Evolutionary conservation across 2,888 invertebrate species (phyloP).

Genomic region (Hirtodrosophila histrioides): DNA sequence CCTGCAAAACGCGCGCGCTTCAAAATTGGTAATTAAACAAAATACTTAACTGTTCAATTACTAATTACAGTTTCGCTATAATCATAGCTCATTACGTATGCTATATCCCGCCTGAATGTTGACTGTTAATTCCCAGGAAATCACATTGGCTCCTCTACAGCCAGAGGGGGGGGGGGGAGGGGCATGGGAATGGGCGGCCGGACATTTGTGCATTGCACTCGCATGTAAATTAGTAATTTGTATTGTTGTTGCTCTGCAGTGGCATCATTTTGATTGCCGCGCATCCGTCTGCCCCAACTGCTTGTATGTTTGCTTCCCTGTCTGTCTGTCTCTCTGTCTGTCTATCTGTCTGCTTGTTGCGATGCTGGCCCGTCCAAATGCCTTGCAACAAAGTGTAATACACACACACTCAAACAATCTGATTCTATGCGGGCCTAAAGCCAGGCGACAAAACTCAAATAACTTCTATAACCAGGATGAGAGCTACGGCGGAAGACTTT

Average conservation of each 20-base stretch:
- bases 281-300: not conserved
- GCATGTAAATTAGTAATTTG: constrained; percentile 74
- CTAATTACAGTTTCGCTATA: constrained; percentile 61
- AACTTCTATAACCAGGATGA: too few species aligned
- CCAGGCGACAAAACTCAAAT: too few species aligned
- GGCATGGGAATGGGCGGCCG: not conserved
- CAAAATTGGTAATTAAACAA: constrained; percentile 39
- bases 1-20: constrained; percentile 27
- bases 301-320: constrained; percentile 18
- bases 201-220: constrained; percentile 34
- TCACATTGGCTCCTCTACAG: not conserved
- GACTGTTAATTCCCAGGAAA: constrained; percentile 34
- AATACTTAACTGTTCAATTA: constrained; percentile 60
- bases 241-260: constrained; percentile 40
- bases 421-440: too few species aligned
- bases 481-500: too few species aligned
- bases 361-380: constrained; percentile 3
- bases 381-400: too few species aligned
- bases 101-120: constrained; percentile 28
- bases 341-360: constrained; percentile 3
- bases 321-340: not conserved
- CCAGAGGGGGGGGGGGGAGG: not conserved
- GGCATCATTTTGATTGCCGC: constrained; percentile 43
- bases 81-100: constrained; percentile 65
- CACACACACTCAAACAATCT: too few species aligned